Conservation (phyloP, 2,888 invertebrate genomes). For the Phytoseiulus persimilis region DNA sequence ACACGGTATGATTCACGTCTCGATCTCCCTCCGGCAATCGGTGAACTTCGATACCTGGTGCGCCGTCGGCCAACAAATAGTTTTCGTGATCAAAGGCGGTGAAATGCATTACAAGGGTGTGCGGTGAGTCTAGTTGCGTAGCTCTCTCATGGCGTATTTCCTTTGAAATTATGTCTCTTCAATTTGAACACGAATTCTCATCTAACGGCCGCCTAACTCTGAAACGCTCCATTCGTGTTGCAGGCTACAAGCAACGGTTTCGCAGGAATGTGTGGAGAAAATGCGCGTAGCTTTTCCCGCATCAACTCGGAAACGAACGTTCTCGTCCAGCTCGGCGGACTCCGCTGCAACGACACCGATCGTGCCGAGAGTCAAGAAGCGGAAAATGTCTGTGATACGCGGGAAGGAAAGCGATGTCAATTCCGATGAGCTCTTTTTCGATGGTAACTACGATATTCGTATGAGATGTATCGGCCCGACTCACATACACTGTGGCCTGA, state of each 20-base stretch:
- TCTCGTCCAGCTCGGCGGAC: constrained; percentile 29
- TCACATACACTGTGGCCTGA: too few relatives aligned
- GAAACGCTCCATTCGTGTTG: neutral
- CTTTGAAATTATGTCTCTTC: too few relatives aligned
- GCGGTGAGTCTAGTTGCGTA: neutral
- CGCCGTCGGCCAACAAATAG: constrained; percentile 15
- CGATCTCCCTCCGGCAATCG: constrained; percentile 17
- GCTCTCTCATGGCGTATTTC: neutral
- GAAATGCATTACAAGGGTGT: constrained; percentile 36
- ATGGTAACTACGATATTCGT: neutral
- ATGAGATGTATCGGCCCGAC: too few relatives aligned
- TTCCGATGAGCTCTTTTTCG: neutral
- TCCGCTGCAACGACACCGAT: neutral
- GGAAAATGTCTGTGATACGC: neutral
- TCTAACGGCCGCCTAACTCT: neutral
- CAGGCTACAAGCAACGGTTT: constrained; percentile 16
- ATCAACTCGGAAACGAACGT: neutral
- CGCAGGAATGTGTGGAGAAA: constrained; percentile 11
- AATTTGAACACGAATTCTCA: neutral
- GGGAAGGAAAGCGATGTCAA: neutral
- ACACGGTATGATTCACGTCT: constrained; percentile 20
- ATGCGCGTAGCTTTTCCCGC: constrained; percentile 19
- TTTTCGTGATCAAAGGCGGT: neutral
- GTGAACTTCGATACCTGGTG: constrained; percentile 34
- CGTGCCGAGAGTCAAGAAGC: neutral